Conservation (phyloP, 2,888 invertebrate genomes). For the Chloroclysta siterata region DNA sequence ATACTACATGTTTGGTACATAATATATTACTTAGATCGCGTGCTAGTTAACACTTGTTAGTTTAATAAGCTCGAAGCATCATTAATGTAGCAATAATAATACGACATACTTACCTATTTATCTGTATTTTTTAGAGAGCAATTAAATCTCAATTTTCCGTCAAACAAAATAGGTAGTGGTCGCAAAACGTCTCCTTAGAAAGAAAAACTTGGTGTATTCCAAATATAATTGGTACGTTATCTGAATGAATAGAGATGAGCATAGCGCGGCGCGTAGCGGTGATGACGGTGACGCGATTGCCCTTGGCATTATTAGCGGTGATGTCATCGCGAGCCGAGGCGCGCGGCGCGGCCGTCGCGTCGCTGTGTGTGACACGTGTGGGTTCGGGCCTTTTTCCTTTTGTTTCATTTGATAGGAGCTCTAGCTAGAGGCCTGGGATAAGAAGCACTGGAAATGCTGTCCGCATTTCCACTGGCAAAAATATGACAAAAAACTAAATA, state of each 20-base stretch:
- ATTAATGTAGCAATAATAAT: not conserved
- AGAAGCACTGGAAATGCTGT: too few relatives aligned
- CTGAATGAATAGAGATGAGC: constrained; percentile 27
- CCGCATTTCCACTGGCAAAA: too few relatives aligned
- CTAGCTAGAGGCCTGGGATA: too few relatives aligned
- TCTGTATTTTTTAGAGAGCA: too few relatives aligned
- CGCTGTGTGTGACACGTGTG: constrained; percentile 13
- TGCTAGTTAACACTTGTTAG: not conserved
- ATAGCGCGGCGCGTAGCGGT: constrained; percentile 29
- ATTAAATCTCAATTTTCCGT: not conserved
- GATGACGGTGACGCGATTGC: constrained; percentile 58
- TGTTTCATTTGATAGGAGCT: too few relatives aligned
- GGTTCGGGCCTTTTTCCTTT: too few relatives aligned
- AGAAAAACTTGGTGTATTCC: constrained; percentile 8
- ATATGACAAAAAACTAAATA: too few relatives aligned
- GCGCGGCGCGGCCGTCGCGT: not conserved
- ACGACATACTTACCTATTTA: too few relatives aligned
- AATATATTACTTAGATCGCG: not conserved
- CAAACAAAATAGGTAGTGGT: not conserved
- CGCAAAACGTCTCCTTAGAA: constrained; percentile 1
- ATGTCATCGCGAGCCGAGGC: constrained; percentile 20
- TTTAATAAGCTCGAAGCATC: not conserved
- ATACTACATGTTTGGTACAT: too few relatives aligned
- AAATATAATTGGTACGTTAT: constrained; percentile 17
- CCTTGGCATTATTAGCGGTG: constrained; percentile 72